A percentile compares a stretch with the other conserved stretches of the same genome.
phyloP scores from a whole-genome alignment of 2,797 vertebrate genomes.

The Fratercula arctica region DNA sequence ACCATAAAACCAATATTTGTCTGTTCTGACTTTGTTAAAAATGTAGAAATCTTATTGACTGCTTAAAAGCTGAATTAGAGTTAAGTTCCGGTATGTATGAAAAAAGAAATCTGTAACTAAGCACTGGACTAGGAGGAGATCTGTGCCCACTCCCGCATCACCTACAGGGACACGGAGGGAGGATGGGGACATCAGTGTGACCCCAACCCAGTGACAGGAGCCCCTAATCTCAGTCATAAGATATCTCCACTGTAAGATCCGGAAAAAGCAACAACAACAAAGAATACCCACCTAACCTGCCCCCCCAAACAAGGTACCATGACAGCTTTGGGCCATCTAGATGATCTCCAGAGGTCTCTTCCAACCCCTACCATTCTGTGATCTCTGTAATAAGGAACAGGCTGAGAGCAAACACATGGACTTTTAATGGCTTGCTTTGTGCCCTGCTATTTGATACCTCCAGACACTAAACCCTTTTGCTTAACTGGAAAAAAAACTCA shows the following conservation, averaged over 20 bases:
- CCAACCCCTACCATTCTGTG: too few species aligned
- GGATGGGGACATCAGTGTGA: neutral
- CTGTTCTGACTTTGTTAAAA: neutral
- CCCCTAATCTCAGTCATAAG: neutral
- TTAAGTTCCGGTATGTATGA: neutral
- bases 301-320: neutral
- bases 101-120: neutral
- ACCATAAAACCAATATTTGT: neutral
- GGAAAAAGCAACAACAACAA: neutral
- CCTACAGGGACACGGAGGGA: neutral
- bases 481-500: neutral
- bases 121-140: neutral
- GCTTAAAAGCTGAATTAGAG: neutral
- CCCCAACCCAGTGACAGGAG: neutral
- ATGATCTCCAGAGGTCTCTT: too few species aligned
- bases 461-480: neutral
- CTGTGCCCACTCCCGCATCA: accelerated
- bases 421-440: neutral
- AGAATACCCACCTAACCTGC: too few species aligned
- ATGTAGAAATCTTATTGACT: neutral
- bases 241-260: neutral
- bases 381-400: neutral
- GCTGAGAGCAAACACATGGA: neutral
- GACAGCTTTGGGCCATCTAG: neutral
- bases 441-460: neutral